Percentiles rank a stretch among this genome's conserved stretches.
These are phyloP conservation scores for Grallaria varia DNA, from an alignment of 2,113 vertebrate genomes.

Conservation along the genomic window DNA sequence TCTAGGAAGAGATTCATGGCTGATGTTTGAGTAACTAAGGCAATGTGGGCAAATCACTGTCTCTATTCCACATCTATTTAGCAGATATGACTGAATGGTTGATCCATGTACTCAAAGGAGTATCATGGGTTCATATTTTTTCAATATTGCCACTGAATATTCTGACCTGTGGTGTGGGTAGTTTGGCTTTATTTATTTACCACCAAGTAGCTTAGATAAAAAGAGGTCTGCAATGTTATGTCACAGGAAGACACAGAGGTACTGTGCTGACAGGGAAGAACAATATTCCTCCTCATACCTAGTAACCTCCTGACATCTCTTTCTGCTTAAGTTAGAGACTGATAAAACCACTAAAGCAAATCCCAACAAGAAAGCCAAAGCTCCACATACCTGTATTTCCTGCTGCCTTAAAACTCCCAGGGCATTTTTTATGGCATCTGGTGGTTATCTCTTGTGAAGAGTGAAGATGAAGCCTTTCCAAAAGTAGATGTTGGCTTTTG, in stretches of 20 bases:
- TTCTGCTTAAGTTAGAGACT: not conserved
- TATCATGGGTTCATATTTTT: not conserved
- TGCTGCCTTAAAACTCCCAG: not conserved
- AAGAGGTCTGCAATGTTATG: not conserved
- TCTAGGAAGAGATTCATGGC: not conserved
- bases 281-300: not conserved
- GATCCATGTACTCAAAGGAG: not conserved
- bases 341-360: not conserved
- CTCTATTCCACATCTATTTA: not conserved
- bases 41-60: not conserved
- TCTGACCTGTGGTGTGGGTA: not conserved
- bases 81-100: not conserved
- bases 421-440: not conserved
- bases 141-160: not conserved
- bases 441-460: not conserved
- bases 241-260: not conserved
- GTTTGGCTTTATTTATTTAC: not conserved
- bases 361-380: not conserved
- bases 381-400: not conserved
- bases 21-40: not conserved
- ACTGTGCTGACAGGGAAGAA: not conserved
- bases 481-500: not conserved
- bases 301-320: not conserved
- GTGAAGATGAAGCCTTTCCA: not conserved
- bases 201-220: not conserved